A percentile compares a stretch with the other conserved stretches of the same genome.
Evolutionary conservation across 1,140 invertebrate species (phyloP).

Genomic region (Trichogramma pretiosum): DNA sequence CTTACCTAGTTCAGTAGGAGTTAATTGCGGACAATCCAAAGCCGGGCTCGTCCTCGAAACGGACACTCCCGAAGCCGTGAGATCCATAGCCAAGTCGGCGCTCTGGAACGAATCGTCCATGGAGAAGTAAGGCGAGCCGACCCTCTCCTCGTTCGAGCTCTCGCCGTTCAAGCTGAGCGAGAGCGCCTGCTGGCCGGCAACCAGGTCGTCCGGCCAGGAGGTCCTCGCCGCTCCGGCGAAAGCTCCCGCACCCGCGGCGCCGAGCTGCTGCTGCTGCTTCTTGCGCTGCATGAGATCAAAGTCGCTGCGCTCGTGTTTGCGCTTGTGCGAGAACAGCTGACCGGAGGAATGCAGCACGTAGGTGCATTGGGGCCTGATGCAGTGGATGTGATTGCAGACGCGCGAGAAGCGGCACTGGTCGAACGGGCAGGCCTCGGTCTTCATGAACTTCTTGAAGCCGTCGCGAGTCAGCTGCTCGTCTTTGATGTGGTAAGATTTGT

Average conservation of each 20-base stretch:
- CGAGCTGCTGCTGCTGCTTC: conserved; percentile 47
- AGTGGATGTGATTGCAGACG: conserved; percentile 97
- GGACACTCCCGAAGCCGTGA: conserved; percentile 36
- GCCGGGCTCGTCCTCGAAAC: too few species aligned
- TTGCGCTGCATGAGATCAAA: conserved; percentile 75
- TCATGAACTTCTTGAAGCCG: conserved; percentile 98
- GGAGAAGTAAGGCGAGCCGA: conserved; percentile 43
- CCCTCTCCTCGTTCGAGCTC: conserved; percentile 44
- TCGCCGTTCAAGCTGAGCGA: conserved; percentile 42
- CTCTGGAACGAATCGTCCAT: conserved; percentile 44
- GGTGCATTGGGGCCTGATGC: conserved; percentile 88
- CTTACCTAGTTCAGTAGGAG: conserved; percentile 25
- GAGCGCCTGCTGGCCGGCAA: conserved; percentile 27
- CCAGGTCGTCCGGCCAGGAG: conserved; percentile 23
- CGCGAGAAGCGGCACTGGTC: conserved; percentile 85
- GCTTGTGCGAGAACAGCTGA: conserved; percentile 94
- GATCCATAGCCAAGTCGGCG: conserved; percentile 40
- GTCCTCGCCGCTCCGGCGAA: not conserved
- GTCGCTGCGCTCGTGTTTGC: conserved; percentile 91
- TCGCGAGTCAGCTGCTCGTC: conserved; percentile 91
- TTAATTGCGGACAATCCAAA: conserved; percentile 17
- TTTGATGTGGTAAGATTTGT: conserved; percentile 97
- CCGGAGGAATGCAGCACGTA: conserved; percentile 94
- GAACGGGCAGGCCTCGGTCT: conserved; percentile 88
- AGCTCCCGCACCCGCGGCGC: not conserved